Base-by-base conservation (phyloP, 2,888 invertebrate species). In the Troides helena region DNA sequence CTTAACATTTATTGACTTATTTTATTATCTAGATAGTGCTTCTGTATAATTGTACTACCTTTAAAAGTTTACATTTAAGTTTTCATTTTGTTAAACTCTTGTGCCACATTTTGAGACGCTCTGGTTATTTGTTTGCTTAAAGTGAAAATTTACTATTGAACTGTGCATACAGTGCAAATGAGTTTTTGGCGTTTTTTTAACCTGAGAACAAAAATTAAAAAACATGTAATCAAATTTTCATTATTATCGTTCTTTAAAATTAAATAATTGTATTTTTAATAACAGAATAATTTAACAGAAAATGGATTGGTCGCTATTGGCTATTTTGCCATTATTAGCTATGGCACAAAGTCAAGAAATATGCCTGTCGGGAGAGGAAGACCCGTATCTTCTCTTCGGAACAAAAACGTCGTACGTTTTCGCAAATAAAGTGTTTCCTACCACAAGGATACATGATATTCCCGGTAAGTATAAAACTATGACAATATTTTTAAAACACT, bases 331-430 rank as follows among this genome's bases (percentile, higher is more conserved):
- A 67, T 71, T 85, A 72, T 78, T 78, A 56, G 75, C 81, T 14
- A 80, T 85, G 21, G 81, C 73, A 63, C 77, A 74, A 3, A 85
- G 87, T 25, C 90, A 94, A 77, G 94, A 94, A 75, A 94, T 93
- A 23, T 96, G 96, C 79, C 94, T 94, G 72, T 89, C 93, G 0
- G 86, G 87, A 0, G 94, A 95, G 71, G 89, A 93, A 30, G 91
- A 95, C 69, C 96, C 95, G 0, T 96, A 96, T 78, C 81, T 95
- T 21, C 92, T 94, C 67, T 96, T 96, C 81, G 95, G 94, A 14
- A 94, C 95, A 7, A 97, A 96, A 88, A 97, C 97, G 0, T 95
- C 96, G 0, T 97, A 97, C 81, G 94, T 95, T 77, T 95, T 96
- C 76, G 94, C 95, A 21, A 94, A 83, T 57, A 82, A 76, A 70